Conservation (phyloP, 1,140 invertebrate genomes). For the Sinella curviseta region DNA sequence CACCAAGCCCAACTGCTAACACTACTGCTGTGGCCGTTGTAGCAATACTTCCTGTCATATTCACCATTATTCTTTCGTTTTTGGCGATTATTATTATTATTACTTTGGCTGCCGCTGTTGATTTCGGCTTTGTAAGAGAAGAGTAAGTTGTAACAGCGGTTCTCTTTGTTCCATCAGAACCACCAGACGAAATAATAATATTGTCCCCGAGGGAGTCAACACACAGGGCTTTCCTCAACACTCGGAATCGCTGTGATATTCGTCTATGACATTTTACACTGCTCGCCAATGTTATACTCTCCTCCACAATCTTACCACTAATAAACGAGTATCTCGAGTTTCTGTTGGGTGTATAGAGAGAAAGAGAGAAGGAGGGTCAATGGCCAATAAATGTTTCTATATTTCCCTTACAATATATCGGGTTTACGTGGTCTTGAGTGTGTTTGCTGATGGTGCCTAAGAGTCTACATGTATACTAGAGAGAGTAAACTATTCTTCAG, state of each 20-base stretch:
- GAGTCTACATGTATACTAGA: too few species aligned
- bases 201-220: slow-evolving; percentile 11
- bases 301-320: background rate
- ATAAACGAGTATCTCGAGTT: background rate
- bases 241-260: background rate
- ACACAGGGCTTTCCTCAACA: background rate
- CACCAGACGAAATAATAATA: slow-evolving; percentile 12
- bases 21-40: slow-evolving; percentile 8
- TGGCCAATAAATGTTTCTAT: slow-evolving; percentile 10
- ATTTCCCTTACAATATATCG: background rate
- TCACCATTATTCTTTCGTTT: slow-evolving; percentile 19
- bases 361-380: slow-evolving; percentile 4
- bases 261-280: slow-evolving; percentile 1
- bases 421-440: too few species aligned
- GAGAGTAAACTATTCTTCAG: too few species aligned
- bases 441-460: too few species aligned
- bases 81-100: background rate
- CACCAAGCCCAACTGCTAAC: background rate
- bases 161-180: slow-evolving; percentile 7
- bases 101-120: background rate
- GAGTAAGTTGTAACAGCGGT: background rate
- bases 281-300: background rate
- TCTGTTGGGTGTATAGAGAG: background rate
- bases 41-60: slow-evolving; percentile 23
- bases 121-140: background rate